Base-by-base conservation (phyloP, 2,888 invertebrate species). In the Agonopterix arenella region DNA sequence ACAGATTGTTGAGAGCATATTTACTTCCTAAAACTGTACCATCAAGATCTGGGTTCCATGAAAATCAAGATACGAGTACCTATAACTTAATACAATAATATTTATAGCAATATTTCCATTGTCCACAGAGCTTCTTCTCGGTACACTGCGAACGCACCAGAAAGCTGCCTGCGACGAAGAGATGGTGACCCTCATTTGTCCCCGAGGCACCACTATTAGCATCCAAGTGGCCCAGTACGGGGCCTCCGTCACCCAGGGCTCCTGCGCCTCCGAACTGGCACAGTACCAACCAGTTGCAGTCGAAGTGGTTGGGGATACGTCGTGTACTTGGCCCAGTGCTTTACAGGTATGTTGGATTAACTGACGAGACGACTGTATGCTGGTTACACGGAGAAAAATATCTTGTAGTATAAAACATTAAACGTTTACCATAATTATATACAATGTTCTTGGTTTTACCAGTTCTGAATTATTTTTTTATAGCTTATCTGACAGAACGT, bases 91-190 rank as follows among this genome's bases (percentile, higher is more conserved):
- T 9, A 11, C 8, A 4, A 47, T 11, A 38, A 9, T 8, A 2
- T 4, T 18, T 10, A 8, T 28, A 28, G 28, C 28, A 40, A 40
- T 40, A 40, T 40, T 49, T 47, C 5, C 36, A 55, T 59, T 57
- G 54, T 60, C 73, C 83, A 61, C 91, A 98, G 98, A 96, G 75
- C 91, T 97, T 61, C 93, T 98, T 65, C 93, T 96, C 68, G 97
- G 97, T 62, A 97, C 97, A 36, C 91, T 98, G 64, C 92, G 96
- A 70, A 97, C 97, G 45, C 97, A 97, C 83, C 96, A 97, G 75
- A 93, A 95, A 59, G 96, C 96, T 46, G 96, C 96, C 48, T 98
- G 98, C 84, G 97, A 98, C 85, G 96, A 96, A 56, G 96, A 98
- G 71, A 91, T 93, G 76, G 93, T 98, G 76, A 93, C 93, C 46